These are phyloP conservation scores for Mormyrus lacerda DNA, from an alignment of 2,113 vertebrate species.

Conservation along the genomic window DNA sequence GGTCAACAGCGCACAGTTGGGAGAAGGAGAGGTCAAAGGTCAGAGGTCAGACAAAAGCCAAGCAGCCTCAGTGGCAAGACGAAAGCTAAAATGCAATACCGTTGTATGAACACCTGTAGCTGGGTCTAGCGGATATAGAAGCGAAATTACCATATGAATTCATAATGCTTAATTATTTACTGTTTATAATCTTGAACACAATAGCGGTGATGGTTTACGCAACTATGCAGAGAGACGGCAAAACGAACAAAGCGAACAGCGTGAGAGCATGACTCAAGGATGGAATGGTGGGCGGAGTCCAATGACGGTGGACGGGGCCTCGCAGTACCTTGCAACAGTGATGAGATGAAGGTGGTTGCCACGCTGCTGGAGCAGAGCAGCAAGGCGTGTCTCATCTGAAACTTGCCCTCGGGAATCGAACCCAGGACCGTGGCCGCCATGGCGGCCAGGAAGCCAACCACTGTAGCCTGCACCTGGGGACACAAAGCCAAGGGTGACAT, in stretches of 20 bases:
- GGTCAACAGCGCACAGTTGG: neutral
- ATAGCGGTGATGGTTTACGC: neutral
- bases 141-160: neutral
- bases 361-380: constrained; percentile 91
- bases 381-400: constrained; percentile 78
- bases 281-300: neutral
- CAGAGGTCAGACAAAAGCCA: neutral
- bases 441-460: constrained; percentile 90
- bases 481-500: neutral
- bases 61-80: neutral
- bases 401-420: constrained; percentile 93
- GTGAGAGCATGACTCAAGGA: neutral
- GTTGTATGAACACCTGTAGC: neutral
- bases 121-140: neutral
- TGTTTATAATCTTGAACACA: neutral
- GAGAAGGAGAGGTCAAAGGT: neutral
- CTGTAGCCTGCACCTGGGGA: constrained; percentile 87
- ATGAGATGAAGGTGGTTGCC: constrained; percentile 91
- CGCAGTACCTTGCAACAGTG: constrained; percentile 78
- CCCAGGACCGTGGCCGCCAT: constrained; percentile 83
- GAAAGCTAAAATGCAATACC: neutral
- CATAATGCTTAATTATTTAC: neutral
- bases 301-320: neutral
- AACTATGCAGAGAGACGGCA: neutral
- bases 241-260: too few species aligned